Percentiles rank a stretch among this genome's conserved stretches.
Evolutionary conservation across 2,797 vertebrate genomes (phyloP).

Genomic region (Muscicapa striata): DNA sequence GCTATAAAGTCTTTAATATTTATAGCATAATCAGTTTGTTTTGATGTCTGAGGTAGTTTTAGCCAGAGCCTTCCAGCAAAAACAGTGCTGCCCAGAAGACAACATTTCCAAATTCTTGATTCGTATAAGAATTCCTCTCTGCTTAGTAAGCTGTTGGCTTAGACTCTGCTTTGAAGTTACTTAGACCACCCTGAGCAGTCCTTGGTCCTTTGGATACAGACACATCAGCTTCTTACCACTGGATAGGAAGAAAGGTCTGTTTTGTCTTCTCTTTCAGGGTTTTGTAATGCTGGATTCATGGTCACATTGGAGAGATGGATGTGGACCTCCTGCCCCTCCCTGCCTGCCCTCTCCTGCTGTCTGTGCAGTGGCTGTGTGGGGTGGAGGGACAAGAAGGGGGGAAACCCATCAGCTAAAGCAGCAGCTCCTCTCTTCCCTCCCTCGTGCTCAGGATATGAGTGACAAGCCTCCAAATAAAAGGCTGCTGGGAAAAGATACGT

Average conservation of each 20-base stretch:
- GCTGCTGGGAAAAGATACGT: fast-evolving
- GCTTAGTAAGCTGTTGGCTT: slow-evolving; percentile 23
- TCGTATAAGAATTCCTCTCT: background rate
- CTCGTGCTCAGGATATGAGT: background rate
- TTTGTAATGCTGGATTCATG: background rate
- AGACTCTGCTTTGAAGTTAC: background rate
- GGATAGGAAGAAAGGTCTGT: background rate
- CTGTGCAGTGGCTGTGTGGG: fast-evolving
- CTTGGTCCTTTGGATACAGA: background rate
- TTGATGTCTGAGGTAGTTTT: background rate
- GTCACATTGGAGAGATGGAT: background rate
- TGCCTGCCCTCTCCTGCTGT: background rate
- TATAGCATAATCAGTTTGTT: background rate
- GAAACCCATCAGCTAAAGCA: background rate
- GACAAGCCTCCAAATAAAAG: background rate
- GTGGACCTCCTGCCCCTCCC: background rate
- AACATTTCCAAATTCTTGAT: slow-evolving; percentile 2
- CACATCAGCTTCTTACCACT: background rate
- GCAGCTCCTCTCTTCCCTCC: background rate
- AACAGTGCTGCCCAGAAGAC: background rate
- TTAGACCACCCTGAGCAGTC: background rate
- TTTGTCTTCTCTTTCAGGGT: background rate
- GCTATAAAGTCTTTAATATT: slow-evolving; percentile 33
- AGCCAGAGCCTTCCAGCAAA: background rate
- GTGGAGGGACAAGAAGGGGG: fast-evolving